A percentile compares a stretch with the other conserved stretches of the same genome.
These are phyloP conservation scores for Australoheros scitulus DNA, from an alignment of 2,113 vertebrate genomes.

Conservation along the genomic window DNA sequence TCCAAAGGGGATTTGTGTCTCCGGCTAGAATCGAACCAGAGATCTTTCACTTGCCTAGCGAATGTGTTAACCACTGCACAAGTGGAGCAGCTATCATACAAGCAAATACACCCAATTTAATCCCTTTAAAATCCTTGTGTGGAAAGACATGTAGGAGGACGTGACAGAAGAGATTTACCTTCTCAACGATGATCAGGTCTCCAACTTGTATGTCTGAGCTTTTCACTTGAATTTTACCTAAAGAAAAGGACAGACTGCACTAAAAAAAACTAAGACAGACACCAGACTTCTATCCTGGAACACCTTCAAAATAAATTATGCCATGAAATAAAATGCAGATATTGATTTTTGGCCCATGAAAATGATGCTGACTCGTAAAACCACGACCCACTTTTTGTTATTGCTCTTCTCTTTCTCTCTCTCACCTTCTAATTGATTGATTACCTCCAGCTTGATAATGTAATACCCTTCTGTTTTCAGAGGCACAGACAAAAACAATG, in stretches of 20 bases:
- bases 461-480: constrained; percentile 56
- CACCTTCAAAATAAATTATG: background rate
- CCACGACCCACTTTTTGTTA: constrained; percentile 18
- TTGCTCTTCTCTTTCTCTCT: constrained; percentile 1
- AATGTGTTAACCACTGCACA: no score
- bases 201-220: constrained; percentile 99
- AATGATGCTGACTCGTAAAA: constrained; percentile 36
- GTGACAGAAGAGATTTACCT: constrained; percentile 82
- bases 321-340: constrained; percentile 21
- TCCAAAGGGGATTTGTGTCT: no score
- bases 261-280: background rate
- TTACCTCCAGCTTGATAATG: constrained; percentile 45
- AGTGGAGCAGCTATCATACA: background rate
- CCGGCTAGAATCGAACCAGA: no score
- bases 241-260: background rate
- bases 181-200: constrained; percentile 98
- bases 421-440: constrained; percentile 51
- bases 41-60: no score
- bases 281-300: background rate
- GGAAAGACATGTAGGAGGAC: background rate
- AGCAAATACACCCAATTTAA: background rate
- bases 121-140: background rate
- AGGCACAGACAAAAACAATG: constrained; percentile 43
- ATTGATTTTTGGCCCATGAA: constrained; percentile 37
- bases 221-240: constrained; percentile 97